Base-by-base conservation (phyloP, 2,797 vertebrate genomes). In the Myiotriccus ornatus region DNA sequence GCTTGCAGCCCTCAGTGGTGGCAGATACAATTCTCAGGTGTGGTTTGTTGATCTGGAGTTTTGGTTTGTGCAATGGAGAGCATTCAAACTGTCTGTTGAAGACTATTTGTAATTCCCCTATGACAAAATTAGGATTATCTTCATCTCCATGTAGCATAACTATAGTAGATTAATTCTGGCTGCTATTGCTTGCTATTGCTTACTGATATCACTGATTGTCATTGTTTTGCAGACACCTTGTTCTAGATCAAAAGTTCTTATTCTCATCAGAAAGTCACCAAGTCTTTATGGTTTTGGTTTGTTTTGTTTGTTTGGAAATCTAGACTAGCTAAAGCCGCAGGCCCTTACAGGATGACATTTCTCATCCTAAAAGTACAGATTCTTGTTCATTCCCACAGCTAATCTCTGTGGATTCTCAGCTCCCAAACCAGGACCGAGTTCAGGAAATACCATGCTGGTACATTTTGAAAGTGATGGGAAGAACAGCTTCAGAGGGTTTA, bases 401-500 rank as follows among this genome's bases (percentile, higher is more conserved):
- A 75, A 84, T 44, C 27, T 96, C 52, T 93, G 74, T 79, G 84
- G 76, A 60, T 91, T 77, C 65, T 78, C 53, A 70, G 25, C 46
- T 64, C 89, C 73, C 60, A 70, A 21, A 10, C 41, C 65, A n/a
- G 10, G 79, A n/a, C 57, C 68, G 55, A 95, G 83, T 79, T 67
- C 75, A 43, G 77, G 64, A 16, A 93, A 93, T 64, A 59, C 35
- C 9, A 82, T 83, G 73, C 56, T 92, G 27, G 56, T 84, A 17
- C 49, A 43, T 64, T 95, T 94, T 90, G 37, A 90, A 83, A 95
- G 49, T 7, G 79, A 94, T 70, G 32, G 21, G 21, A 73, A 94
- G 55, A 96, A 82, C 20, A 93, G 60, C 65, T 95, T 92, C 50
- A 68, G 76, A 56, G 55, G 52, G 7, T 92, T 97, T 55, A 94